Conservation (phyloP, 1,140 invertebrate genomes). For the Drosophila eugracilis region DNA sequence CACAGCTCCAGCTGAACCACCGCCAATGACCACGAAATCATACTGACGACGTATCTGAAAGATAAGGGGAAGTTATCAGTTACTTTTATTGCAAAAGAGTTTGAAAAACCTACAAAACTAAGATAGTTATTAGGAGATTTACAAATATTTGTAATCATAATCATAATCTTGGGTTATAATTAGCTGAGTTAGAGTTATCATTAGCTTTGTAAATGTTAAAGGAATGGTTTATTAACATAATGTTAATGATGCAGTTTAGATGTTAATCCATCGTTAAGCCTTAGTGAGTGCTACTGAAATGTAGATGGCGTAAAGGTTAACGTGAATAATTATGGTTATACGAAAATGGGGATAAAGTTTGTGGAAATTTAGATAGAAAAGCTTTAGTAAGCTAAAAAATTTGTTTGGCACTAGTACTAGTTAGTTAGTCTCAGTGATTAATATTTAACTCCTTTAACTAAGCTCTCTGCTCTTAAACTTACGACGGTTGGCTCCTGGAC, state of each 20-base stretch:
- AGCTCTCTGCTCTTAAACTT: too few species aligned
- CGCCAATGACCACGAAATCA: slow-evolving; percentile 95
- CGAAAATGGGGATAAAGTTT: neutral
- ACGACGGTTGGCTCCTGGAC: slow-evolving; percentile 89
- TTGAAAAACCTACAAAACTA: neutral
- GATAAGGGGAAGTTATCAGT: neutral
- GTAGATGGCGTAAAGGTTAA: neutral
- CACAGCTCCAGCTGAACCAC: slow-evolving; percentile 96
- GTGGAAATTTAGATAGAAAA: neutral
- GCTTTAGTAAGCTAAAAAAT: too few species aligned
- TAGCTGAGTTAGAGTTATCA: neutral
- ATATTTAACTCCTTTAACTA: too few species aligned
- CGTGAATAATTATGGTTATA: neutral
- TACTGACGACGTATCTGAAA: slow-evolving; percentile 89
- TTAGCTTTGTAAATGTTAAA: neutral
- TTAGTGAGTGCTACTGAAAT: slow-evolving; percentile 1
- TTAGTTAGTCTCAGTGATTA: too few species aligned
- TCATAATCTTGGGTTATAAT: too few species aligned
- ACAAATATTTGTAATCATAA: too few species aligned
- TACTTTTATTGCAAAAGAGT: neutral
- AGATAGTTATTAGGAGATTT: neutral
- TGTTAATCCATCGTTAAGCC: too few species aligned
- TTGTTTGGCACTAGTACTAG: too few species aligned
- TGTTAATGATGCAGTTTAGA: neutral
- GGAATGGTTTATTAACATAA: neutral